A percentile compares a stretch with the other conserved stretches of the same genome.
Evolutionary conservation across 1,140 invertebrate species (phyloP).

Genomic region (Helicorthomorpha holstii): DNA sequence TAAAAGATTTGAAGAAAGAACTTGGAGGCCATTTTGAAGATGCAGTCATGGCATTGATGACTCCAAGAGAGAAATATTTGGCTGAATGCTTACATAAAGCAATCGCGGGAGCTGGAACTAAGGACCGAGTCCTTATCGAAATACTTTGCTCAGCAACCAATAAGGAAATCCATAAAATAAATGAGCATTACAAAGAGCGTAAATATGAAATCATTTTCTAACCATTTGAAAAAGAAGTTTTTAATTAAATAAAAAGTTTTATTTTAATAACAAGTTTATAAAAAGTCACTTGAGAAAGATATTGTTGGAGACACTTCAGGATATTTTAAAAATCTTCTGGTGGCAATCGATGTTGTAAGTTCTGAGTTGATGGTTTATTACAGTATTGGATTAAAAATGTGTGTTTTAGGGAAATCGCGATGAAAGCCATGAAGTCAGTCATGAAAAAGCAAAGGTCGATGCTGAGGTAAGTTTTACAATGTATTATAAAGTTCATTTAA

Average conservation of each 20-base stretch:
- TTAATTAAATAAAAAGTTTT: too few relatives aligned
- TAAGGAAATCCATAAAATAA: not conserved
- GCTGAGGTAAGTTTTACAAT: constrained; percentile 82
- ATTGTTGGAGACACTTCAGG: constrained; percentile 85
- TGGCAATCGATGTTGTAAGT: constrained; percentile 26
- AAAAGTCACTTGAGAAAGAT: constrained; percentile 69
- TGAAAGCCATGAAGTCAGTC: not conserved
- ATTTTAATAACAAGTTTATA: too few relatives aligned
- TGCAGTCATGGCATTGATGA: constrained; percentile 70
- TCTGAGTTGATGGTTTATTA: too few relatives aligned
- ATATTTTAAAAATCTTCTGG: constrained; percentile 73
- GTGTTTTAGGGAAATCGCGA: not conserved
- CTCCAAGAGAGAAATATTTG: constrained; percentile 67
- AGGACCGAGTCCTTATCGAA: constrained; percentile 24
- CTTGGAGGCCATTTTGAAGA: constrained; percentile 80
- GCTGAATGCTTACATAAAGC: constrained; percentile 72
- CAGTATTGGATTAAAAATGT: too few relatives aligned
- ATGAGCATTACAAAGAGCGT: not conserved
- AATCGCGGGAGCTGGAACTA: constrained; percentile 61
- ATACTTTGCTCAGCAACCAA: constrained; percentile 1
- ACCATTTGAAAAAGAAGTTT: too few relatives aligned
- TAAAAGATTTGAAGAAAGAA: constrained; percentile 78
- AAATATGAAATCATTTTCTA: too few relatives aligned
- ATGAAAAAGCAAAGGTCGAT: constrained; percentile 61
- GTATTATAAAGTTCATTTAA: constrained; percentile 53